Conservation (phyloP, 2,888 invertebrate genomes). For the Monopis laevigella region DNA sequence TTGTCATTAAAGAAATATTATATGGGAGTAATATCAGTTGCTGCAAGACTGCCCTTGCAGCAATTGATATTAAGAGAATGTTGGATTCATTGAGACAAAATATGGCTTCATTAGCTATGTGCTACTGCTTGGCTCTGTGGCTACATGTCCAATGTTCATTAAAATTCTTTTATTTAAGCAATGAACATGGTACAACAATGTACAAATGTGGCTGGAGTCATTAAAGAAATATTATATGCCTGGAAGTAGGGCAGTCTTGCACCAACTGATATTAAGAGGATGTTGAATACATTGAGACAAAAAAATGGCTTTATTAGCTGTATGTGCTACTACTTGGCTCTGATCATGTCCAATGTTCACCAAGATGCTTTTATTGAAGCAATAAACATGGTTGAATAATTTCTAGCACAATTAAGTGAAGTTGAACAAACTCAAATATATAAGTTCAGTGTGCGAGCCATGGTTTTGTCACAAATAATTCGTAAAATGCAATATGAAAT, state of each 20-base stretch:
- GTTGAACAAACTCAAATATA: slow-evolving; percentile 77
- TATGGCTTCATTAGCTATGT: slow-evolving; percentile 87
- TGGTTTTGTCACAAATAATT: slow-evolving; percentile 85
- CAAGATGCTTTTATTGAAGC: slow-evolving; percentile 87
- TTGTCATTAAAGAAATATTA: slow-evolving; percentile 86
- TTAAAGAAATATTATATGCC: too few species aligned
- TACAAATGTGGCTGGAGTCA: too few species aligned
- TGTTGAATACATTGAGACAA: too few species aligned
- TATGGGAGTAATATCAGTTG: slow-evolving; percentile 95
- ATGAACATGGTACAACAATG: too few species aligned
- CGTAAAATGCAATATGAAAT: slow-evolving; percentile 91
- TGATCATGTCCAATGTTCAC: too few species aligned
- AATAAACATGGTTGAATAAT: slow-evolving; percentile 92
- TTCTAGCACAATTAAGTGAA: slow-evolving; percentile 72
- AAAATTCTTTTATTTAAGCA: too few species aligned
- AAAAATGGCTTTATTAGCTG: too few species aligned
- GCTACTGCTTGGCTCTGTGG: slow-evolving; percentile 94
- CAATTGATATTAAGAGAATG: slow-evolving; percentile 91
- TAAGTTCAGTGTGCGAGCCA: slow-evolving; percentile 78
- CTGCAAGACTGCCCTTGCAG: slow-evolving; percentile 76
- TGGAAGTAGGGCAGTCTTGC: too few species aligned
- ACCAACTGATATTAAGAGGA: too few species aligned
- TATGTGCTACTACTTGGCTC: too few species aligned
- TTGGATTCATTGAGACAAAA: slow-evolving; percentile 87
- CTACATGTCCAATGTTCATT: slow-evolving; percentile 89